Percentiles rank a stretch among this genome's conserved stretches.
Conservation (phyloP, 1,140 invertebrate species). For the Melipona quadrifasciata region DNA sequence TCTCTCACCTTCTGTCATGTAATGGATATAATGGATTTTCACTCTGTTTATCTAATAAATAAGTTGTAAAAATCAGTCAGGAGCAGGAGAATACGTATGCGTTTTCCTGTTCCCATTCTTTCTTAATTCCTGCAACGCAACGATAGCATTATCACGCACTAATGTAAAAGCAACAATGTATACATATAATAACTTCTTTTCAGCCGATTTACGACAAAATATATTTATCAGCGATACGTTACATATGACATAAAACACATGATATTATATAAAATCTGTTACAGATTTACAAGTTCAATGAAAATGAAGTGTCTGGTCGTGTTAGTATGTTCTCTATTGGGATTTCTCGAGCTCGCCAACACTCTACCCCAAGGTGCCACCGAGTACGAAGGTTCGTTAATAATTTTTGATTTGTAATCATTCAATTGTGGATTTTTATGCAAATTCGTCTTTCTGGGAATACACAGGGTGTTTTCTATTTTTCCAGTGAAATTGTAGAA, state of each 20-base stretch:
- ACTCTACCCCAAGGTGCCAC: constrained; percentile 48
- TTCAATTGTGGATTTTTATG: not conserved
- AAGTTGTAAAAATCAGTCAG: not conserved
- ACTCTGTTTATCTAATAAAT: not conserved
- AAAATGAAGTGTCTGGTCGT: constrained; percentile 45
- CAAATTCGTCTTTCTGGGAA: too few species aligned
- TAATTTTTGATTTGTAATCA: not conserved
- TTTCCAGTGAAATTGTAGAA: too few species aligned
- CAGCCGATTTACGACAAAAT: not conserved
- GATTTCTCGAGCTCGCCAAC: constrained; percentile 5
- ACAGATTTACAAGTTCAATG: constrained; percentile 1
- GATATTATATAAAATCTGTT: constrained; percentile 22
- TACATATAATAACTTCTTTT: not conserved
- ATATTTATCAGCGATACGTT: not conserved
- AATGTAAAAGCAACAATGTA: not conserved
- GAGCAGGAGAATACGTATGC: too few species aligned
- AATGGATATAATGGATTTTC: not conserved
- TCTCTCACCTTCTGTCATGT: not conserved
- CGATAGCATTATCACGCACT: not conserved
- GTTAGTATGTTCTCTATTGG: constrained; percentile 41
- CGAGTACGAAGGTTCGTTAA: constrained; percentile 64
- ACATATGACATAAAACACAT: not conserved
- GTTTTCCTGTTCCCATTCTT: not conserved
- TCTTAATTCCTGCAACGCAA: fast-evolving
- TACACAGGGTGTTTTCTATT: too few species aligned